Percentiles rank a stretch among this genome's conserved stretches.
Conservation (phyloP, 2,797 vertebrate species). For the Rhinella marina region DNA sequence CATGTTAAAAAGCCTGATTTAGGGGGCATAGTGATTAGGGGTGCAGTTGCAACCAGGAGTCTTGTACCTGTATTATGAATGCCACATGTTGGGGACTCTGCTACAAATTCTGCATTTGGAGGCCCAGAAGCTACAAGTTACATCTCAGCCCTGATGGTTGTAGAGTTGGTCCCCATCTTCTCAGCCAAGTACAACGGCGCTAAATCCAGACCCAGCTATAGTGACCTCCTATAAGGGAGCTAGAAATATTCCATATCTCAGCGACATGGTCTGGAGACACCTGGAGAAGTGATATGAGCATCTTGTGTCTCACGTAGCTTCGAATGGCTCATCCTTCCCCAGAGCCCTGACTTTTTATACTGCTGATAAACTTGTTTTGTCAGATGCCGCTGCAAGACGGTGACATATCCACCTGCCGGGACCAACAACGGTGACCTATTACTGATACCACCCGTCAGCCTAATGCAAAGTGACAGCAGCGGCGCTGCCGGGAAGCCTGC, state of each 20-base stretch:
- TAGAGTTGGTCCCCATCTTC: neutral
- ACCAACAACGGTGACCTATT: constrained; percentile 14
- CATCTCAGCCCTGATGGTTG: neutral
- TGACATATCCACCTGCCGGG: constrained; percentile 17
- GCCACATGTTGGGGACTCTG: too few relatives aligned
- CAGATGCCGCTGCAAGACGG: neutral
- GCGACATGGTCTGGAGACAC: neutral
- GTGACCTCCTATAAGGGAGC: neutral
- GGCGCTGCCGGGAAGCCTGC: neutral
- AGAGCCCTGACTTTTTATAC: constrained; percentile 11
- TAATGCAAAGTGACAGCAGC: constrained; percentile 42
- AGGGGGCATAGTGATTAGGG: too few relatives aligned
- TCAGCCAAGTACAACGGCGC: neutral
- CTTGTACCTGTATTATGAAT: too few relatives aligned
- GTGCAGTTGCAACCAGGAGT: too few relatives aligned
- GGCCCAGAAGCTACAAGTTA: neutral
- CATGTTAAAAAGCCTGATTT: too few relatives aligned
- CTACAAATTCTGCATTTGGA: too few relatives aligned
- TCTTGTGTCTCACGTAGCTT: neutral
- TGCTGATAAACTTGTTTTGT: constrained; percentile 21
- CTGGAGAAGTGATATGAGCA: neutral
- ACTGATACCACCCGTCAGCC: constrained; percentile 2
- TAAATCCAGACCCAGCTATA: neutral
- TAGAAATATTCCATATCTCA: neutral
- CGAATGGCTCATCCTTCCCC: neutral